Conservation (phyloP, 2,797 vertebrate genomes). For the Microhierax caerulescens region DNA sequence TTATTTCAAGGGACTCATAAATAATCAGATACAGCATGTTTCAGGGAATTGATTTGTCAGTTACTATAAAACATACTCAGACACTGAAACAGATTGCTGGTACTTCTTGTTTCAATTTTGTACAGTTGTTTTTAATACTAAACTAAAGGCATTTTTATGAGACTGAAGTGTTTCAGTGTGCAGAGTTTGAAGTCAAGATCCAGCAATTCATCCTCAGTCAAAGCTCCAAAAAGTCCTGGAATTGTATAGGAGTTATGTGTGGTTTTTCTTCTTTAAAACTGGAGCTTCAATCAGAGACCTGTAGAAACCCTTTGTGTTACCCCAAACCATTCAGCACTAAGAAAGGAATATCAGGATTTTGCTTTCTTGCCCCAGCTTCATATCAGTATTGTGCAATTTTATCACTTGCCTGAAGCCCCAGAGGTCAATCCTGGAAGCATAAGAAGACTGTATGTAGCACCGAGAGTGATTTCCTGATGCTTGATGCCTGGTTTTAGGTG, state of each 20-base stretch:
- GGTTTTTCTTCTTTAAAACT: not conserved
- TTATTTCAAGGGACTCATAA: not conserved
- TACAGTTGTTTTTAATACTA: not conserved
- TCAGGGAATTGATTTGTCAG: not conserved
- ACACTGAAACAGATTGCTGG: not conserved
- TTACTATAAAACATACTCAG: not conserved
- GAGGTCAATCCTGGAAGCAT: not conserved
- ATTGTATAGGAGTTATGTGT: not conserved
- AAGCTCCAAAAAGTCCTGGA: not conserved
- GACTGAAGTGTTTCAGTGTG: not conserved
- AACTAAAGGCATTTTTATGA: not conserved
- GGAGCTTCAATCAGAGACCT: not conserved
- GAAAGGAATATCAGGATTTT: not conserved
- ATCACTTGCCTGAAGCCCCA: not conserved
- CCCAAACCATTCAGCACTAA: not conserved
- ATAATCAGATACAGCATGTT: not conserved
- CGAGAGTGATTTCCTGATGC: not conserved
- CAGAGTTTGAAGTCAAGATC: not conserved
- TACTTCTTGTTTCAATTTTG: not conserved
- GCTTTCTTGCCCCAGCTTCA: not conserved
- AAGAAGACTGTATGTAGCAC: not conserved
- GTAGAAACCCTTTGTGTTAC: not conserved
- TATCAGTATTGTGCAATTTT: not conserved
- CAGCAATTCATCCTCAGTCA: not conserved
- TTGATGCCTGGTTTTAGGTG: not conserved